Base-by-base conservation (phyloP, 2,888 invertebrate genomes). In the Reticulitermes lucifugus region DNA sequence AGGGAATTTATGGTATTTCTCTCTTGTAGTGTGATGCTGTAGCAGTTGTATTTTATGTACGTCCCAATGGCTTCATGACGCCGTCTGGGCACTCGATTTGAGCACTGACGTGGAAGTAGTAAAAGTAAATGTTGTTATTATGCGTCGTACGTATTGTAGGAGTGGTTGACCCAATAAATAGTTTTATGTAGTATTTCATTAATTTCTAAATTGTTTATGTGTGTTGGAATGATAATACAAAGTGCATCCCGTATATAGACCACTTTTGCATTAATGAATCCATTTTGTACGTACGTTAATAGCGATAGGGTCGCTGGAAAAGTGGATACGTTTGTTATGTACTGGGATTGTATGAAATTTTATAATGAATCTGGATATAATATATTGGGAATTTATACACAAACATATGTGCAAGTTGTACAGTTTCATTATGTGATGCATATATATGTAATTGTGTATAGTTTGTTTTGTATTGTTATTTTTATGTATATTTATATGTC, bases 1-100 rank as follows among this genome's bases (percentile, higher is more conserved):
- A 75, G 80, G 82, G 84, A 84, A 87, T 84, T 87, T 87, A 86
- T 82, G 14, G 75, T 79, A 86, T 85, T 88, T 88, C 87, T 86
- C 88, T 88, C 86, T 86, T 87, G 87, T 86, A 87, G 65, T 80
- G 46, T 79, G 79, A n/a, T 65, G 25, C 51, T 86, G 82, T 77
- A 25, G n/a, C 46, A 55, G 59, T 77, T 83, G 83, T 86, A 84
- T 86, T 85, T 84, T 86, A 85, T 86, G 84, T 84, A 71, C 84
- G 83, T 70, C 86, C 84, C 84, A 87, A 87, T 87, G 88, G 87
- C 87, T 86, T 86, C 86, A 83, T 85, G 87, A 87, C 87, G 87
- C 87, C 86, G 83, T 81, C 84, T 79, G 65, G 46, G 81, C 77
- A 60, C 43, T 77, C n/a, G 21, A 82, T 75, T 46, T 59, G 65